Evolutionary conservation across 2,797 vertebrate genomes (phyloP).

Genomic region (Stomatorhinus walkeri): DNA sequence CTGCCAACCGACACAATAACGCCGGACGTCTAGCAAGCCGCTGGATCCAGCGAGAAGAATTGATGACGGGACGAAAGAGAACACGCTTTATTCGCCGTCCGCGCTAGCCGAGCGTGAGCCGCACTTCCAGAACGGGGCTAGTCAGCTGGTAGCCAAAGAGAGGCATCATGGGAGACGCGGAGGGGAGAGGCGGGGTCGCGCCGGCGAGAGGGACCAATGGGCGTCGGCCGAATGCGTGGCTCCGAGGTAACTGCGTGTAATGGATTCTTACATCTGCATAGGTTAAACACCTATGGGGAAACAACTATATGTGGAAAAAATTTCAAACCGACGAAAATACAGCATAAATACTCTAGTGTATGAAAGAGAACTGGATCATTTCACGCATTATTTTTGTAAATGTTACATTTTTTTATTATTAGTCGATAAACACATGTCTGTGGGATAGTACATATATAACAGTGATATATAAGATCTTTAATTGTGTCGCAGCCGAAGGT

Average conservation of each 20-base stretch:
- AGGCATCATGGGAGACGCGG: conserved; percentile 43
- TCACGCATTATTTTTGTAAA: neutral
- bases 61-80: conserved; percentile 25
- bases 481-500: neutral
- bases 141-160: conserved; percentile 37
- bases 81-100: conserved; percentile 45
- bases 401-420: neutral
- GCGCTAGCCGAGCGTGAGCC: conserved; percentile 24
- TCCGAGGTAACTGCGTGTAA: neutral
- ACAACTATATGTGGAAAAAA: neutral
- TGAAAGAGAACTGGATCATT: neutral
- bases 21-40: neutral
- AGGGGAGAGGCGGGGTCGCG: conserved; percentile 7
- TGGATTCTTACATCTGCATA: neutral
- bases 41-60: neutral
- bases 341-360: neutral
- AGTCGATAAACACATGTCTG: neutral
- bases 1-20: neutral
- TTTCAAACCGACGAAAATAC: neutral
- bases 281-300: neutral
- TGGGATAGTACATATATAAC: neutral
- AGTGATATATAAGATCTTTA: neutral
- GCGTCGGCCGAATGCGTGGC: neutral
- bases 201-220: neutral
- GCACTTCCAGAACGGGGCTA: conserved; percentile 30